Percentiles rank a stretch among this genome's conserved stretches.
phyloP scores from a whole-genome alignment of 2,888 invertebrate genomes.

The Trisateles emortualis region DNA sequence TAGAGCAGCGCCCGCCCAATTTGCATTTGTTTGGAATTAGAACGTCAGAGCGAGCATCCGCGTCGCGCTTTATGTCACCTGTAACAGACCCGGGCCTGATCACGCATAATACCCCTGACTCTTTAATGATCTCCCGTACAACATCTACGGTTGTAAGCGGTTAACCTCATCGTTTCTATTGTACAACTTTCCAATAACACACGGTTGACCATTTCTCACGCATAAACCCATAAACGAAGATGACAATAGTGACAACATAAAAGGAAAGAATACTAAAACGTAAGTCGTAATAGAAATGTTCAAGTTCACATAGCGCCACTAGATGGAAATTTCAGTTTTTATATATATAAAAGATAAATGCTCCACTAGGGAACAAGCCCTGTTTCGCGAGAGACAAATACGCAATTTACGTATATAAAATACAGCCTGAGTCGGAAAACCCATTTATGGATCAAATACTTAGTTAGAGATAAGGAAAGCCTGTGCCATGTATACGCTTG shows the following conservation, averaged over 20 bases:
- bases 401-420: no score
- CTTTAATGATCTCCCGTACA: slow-evolving; percentile 59
- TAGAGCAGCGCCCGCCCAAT: slow-evolving; percentile 69
- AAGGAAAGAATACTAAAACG: slow-evolving; percentile 9
- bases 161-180: slow-evolving; percentile 63
- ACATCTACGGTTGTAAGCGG: slow-evolving; percentile 47
- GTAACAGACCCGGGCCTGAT: slow-evolving; percentile 43
- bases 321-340: no score
- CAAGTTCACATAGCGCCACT: no score
- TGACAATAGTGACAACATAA: slow-evolving; percentile 20
- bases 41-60: slow-evolving; percentile 58
- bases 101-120: slow-evolving; percentile 50
- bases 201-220: slow-evolving; percentile 20
- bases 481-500: no score
- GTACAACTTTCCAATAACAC: slow-evolving; percentile 50
- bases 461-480: no score
- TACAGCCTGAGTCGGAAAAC: no score
- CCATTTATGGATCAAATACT: no score
- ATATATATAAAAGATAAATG: no score
- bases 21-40: slow-evolving; percentile 84
- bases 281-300: neutral
- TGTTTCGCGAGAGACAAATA: no score
- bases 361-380: no score
- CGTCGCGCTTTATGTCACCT: slow-evolving; percentile 67
- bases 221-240: slow-evolving; percentile 19